These are phyloP conservation scores for silkworm (Bombyx mori) DNA, from an alignment of 1,140 invertebrate genomes.

Conservation along the genomic window DNA sequence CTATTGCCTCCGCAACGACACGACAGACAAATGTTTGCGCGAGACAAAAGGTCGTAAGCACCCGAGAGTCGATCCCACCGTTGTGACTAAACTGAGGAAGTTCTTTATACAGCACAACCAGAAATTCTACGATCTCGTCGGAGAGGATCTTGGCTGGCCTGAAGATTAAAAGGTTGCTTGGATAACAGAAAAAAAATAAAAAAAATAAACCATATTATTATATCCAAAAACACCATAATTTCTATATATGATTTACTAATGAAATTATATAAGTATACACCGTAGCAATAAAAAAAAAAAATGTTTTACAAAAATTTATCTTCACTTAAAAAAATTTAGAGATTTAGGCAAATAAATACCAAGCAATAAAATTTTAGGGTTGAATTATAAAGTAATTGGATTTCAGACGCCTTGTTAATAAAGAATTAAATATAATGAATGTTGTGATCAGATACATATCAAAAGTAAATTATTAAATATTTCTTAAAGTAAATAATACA, in stretches of 20 bases:
- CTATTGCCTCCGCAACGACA: constrained; percentile 92
- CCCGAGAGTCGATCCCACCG: constrained; percentile 86
- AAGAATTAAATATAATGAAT: constrained; percentile 5
- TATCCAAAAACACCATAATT: background rate
- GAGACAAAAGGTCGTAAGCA: constrained; percentile 96
- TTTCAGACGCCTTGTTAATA: too few relatives aligned
- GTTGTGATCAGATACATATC: constrained; percentile 64
- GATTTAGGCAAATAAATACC: background rate
- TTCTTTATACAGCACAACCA: constrained; percentile 97
- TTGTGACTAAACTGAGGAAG: constrained; percentile 89
- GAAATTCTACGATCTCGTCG: constrained; percentile 94
- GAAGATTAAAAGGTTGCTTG: constrained; percentile 73
- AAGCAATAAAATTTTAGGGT: background rate
- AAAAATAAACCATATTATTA: background rate
- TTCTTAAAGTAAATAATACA: constrained; percentile 1
- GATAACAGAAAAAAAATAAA: background rate
- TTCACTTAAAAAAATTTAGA: background rate
- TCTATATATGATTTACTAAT: background rate
- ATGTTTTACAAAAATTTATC: background rate
- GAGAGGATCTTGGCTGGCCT: constrained; percentile 93
- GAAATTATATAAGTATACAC: background rate
- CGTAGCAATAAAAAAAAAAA: background rate
- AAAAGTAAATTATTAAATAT: constrained; percentile 13
- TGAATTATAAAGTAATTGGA: too few relatives aligned
- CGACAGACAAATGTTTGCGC: constrained; percentile 90